Base-by-base conservation (phyloP, 1,140 invertebrate species). In the Eupeodes corollae region DNA sequence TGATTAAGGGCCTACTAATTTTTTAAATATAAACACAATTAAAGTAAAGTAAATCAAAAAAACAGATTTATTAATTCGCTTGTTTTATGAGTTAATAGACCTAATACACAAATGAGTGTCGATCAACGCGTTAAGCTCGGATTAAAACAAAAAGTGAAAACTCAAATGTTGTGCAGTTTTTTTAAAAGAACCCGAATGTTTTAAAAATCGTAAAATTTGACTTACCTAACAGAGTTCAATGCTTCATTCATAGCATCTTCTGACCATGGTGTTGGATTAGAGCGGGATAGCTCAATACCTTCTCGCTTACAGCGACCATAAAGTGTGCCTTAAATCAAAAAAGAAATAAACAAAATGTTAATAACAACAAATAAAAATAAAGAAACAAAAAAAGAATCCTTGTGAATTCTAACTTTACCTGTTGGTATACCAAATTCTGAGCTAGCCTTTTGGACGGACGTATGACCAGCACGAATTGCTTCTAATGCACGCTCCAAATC, bases 171-270 rank as follows among this genome's bases (percentile, higher is more conserved):
- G 11, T n/a, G 10, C n/a, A n/a, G n/a, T n/a, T n/a, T n/a, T n/a
- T n/a, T n/a, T n/a, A n/a, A n/a, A n/a, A n/a, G n/a, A n/a, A n/a
- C n/a, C n/a, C n/a, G n/a, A n/a, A n/a, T 41, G 12, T 16, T 41
- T 41, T 41, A 5, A 18, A 34, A n/a, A n/a, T n/a, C n/a, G n/a
- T n/a, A n/a, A n/a, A n/a, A n/a, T n/a, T n/a, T n/a, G n/a, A 58
- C 57, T 63, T 69, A 87, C 84, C 84, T 82, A 44, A 91, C 86
- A 52, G 88, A 85, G 66, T 90, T 87, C 38, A 91, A 71, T 34
- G 88, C 88, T 68, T 90, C 85, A 10, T 81, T 83, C 87, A 91
- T 90, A 19, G 86, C 86, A 63, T 86, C 85, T 60, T 91, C 87
- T 37, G 86, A 88, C 88, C 88, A 91, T 5, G 87, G 88, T 18